Evolutionary conservation across 1,140 invertebrate genomes (phyloP).

Genomic region (Bombus pyrosoma): DNA sequence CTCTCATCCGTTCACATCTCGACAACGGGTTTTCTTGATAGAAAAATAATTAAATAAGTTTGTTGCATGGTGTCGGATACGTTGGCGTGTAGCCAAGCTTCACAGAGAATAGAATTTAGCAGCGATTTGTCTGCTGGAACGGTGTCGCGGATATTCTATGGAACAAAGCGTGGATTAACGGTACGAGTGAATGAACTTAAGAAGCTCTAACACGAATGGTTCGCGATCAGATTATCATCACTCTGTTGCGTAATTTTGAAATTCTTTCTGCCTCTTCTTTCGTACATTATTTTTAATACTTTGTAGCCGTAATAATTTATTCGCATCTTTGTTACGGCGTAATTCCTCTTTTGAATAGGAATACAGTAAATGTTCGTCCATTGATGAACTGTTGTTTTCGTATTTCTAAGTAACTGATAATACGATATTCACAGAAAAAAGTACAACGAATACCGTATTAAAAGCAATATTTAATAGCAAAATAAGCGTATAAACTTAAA

Average conservation of each 20-base stretch:
- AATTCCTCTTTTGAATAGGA: neutral
- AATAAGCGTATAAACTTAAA: neutral
- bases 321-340: neutral
- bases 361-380: neutral
- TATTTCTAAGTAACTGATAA: neutral
- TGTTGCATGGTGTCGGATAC: neutral
- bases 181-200: neutral
- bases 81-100: slow-evolving; percentile 9
- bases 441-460: too few relatives aligned
- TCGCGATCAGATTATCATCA: neutral
- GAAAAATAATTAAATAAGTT: slow-evolving; percentile 54
- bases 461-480: neutral
- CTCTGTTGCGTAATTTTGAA: neutral
- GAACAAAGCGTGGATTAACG: slow-evolving; percentile 9
- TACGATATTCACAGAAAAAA: neutral
- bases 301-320: neutral
- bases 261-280: neutral
- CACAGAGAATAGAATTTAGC: slow-evolving; percentile 3
- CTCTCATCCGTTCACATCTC: slow-evolving; percentile 18
- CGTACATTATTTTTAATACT: neutral
- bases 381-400: neutral
- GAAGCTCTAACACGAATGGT: neutral
- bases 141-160: slow-evolving; percentile 7
- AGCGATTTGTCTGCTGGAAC: slow-evolving; percentile 4
- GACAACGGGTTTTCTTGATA: neutral